Evolutionary conservation across 64 coral and sea anemone species (phyloP).

Genomic region (Stichodactyla helianthus): DNA sequence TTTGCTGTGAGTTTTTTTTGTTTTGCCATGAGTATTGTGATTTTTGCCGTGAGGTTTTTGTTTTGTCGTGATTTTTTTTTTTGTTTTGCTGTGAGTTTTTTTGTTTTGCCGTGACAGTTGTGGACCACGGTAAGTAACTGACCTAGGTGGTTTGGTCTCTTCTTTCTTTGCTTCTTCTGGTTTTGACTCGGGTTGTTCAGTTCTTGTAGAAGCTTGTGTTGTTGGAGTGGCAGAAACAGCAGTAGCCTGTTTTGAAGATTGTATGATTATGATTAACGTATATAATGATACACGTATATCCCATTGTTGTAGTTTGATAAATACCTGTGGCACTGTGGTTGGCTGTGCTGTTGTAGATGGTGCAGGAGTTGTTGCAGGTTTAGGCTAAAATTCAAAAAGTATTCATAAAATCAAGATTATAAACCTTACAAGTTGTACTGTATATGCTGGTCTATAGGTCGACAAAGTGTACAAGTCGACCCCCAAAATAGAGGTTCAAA

Average conservation of each 20-base stretch:
- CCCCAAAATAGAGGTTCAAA: too few relatives aligned
- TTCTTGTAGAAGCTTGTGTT: constrained; percentile 11
- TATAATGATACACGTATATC: too few relatives aligned
- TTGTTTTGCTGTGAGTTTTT: too few relatives aligned
- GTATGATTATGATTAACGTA: too few relatives aligned
- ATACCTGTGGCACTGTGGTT: constrained; percentile 12
- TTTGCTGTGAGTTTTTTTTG: too few relatives aligned
- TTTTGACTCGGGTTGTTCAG: constrained; percentile 48
- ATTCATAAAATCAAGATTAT: background rate
- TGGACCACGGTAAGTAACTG: background rate
- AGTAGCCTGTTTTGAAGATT: background rate
- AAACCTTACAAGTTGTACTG: background rate
- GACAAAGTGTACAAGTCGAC: too few relatives aligned
- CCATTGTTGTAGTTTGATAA: background rate
- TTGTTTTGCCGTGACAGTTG: too few relatives aligned
- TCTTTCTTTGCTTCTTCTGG: constrained; percentile 53
- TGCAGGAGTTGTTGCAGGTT: constrained; percentile 26
- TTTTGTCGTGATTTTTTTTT: too few relatives aligned
- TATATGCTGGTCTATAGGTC: too few relatives aligned
- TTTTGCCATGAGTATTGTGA: too few relatives aligned
- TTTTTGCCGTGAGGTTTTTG: too few relatives aligned
- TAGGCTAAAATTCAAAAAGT: constrained; percentile 26
- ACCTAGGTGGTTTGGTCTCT: constrained; percentile 28
- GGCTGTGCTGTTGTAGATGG: constrained; percentile 22
- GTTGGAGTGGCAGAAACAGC: constrained; percentile 28